Base-by-base conservation (phyloP, 2,888 invertebrate species). In the Oxycera nigricornis region DNA sequence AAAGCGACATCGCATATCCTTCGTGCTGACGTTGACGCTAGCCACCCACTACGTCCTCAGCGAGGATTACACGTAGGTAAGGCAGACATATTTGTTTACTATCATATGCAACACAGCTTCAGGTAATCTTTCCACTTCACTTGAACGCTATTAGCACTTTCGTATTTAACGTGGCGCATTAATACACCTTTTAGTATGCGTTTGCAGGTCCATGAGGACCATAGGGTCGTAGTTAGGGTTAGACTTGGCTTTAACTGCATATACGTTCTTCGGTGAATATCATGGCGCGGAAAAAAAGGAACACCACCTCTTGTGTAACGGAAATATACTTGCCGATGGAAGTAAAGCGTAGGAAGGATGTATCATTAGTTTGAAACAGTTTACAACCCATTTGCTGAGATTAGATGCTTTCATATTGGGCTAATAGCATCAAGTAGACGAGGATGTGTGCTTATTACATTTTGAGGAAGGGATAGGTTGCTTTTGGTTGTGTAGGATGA, bases 141-240 rank as follows among this genome's bases (percentile, higher is more conserved):
- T 70, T 70, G 55, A 30, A 30, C 9, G 55, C 70, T 31, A 70
- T 70, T 70, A 52, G 52, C 70, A 31, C 70, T 52, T 55, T 31
- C 31, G 26, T 70, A 55, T 30, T 70, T 70, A 70, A 70, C 52
- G 17, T 20, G n/a, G n/a, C 11, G 35, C 52, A 70, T 70, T 70
- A 70, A 70, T 55, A 70, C 70, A 70, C 70, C 70, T 52, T 70
- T 52, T 31, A 52, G 55, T 22, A 30, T 70, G 35, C 55, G 31
- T 28, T 35, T 52, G 11, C 24, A 39, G 65, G 39, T 2, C 22
- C 24, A 65, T 22, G 3, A 61, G 3, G 11, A 55, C 22, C 55
- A 2, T 26, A 28, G 31, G 26, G 39, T 24, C 17, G 39, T 22
- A 24, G 55, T 55, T 55, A 55, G 55, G 24, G 41, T 22, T 41